A percentile compares a stretch with the other conserved stretches of the same genome.
phyloP scores from a whole-genome alignment of 2,113 vertebrate species.

The Mustela lutreola region DNA sequence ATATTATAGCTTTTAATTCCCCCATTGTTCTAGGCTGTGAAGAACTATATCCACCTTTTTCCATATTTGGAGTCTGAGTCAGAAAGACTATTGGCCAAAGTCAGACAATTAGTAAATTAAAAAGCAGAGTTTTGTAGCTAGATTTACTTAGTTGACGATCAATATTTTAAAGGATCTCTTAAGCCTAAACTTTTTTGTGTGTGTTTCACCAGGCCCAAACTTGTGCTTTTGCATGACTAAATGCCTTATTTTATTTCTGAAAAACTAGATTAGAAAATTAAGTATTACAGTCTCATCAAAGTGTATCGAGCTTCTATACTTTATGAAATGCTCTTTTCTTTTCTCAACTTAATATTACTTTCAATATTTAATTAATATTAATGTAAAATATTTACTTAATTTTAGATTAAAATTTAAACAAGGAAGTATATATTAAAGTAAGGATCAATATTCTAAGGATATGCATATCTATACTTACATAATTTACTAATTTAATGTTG shows the following conservation, averaged over 20 bases:
- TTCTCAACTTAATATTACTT: too few relatives aligned
- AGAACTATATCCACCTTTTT: neutral
- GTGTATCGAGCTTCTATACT: neutral
- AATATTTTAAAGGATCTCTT: neutral
- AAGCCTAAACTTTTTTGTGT: neutral
- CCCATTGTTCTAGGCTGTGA: neutral
- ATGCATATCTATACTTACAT: neutral
- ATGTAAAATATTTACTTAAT: neutral
- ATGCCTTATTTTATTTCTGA: neutral
- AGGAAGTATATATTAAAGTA: neutral
- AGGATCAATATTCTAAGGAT: neutral
- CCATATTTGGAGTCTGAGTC: neutral
- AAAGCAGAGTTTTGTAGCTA: neutral
- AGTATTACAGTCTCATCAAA: neutral
- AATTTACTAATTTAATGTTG: neutral
- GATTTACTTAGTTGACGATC: neutral
- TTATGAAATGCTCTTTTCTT: too few relatives aligned
- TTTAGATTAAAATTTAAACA: neutral
- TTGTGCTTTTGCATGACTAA: neutral
- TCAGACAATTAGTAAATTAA: neutral
- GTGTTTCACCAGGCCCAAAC: neutral
- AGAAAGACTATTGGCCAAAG: neutral
- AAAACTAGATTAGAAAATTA: neutral
- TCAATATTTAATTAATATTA: too few relatives aligned
- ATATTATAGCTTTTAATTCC: neutral